Conservation (phyloP, 2,888 invertebrate genomes). For the Anthrax anthrax region DNA sequence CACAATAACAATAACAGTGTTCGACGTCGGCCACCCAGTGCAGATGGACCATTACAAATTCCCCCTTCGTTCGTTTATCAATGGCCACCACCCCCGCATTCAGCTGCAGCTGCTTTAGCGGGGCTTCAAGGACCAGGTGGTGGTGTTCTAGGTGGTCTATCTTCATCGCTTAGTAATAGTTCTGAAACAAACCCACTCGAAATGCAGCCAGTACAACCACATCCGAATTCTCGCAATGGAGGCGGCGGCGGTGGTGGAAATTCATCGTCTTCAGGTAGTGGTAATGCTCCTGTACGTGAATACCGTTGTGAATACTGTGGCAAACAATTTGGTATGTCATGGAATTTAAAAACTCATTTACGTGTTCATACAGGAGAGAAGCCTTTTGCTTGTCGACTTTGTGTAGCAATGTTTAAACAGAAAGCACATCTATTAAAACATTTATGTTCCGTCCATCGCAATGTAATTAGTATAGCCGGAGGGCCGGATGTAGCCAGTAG, state of each 20-base stretch:
- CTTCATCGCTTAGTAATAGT: conserved; percentile 12
- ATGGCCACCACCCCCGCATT: conserved; percentile 25
- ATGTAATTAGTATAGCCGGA: conserved; percentile 53
- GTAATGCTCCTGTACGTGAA: conserved; percentile 54
- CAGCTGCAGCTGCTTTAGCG: conserved; percentile 21
- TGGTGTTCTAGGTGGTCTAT: conserved; percentile 9
- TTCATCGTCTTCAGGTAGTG: conserved; percentile 15
- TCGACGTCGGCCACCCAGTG: conserved; percentile 47
- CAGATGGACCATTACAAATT: conserved; percentile 40
- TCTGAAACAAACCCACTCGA: conserved; percentile 13
- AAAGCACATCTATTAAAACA: conserved; percentile 79
- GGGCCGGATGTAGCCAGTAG: conserved; percentile 62
- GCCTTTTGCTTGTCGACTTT: conserved; percentile 76
- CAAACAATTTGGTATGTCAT: conserved; percentile 84
- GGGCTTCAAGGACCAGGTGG: conserved; percentile 14
- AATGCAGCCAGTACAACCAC: conserved; percentile 12
- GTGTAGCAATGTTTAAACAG: conserved; percentile 85
- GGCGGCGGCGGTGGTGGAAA: conserved; percentile 14
- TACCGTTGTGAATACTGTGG: conserved; percentile 82
- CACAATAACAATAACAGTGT: conserved; percentile 20
- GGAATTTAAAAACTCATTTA: conserved; percentile 80
- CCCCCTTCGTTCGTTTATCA: conserved; percentile 37
- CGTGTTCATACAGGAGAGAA: conserved; percentile 81
- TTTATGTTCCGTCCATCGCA: conserved; percentile 76
- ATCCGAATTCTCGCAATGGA: conserved; percentile 12